These are phyloP conservation scores for Cassiopea xamachana DNA, from an alignment of 30 jellyfish, hydroid and myxozoan genomes.

Conservation along the genomic window DNA sequence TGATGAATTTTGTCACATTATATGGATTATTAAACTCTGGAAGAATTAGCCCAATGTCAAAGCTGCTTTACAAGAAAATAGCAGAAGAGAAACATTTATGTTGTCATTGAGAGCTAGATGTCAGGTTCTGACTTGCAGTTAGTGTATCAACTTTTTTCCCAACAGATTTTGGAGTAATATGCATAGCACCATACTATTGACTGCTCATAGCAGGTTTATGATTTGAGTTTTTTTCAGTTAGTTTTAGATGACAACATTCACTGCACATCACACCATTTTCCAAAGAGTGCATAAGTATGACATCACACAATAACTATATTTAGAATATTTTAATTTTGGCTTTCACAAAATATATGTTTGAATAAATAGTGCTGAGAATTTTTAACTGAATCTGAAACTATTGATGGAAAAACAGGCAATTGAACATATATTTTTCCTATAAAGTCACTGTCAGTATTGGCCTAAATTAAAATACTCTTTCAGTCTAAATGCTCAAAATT, in stretches of 20 bases:
- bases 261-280: background rate
- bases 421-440: too few relatives aligned
- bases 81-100: background rate
- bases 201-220: background rate
- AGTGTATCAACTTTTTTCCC: background rate
- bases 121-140: background rate
- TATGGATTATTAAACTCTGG: background rate
- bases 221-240: background rate
- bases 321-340: too few relatives aligned
- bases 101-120: background rate
- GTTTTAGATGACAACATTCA: background rate
- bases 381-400: too few relatives aligned
- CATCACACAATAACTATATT: background rate
- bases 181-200: background rate
- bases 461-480: too few relatives aligned
- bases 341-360: too few relatives aligned
- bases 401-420: too few relatives aligned
- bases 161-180: background rate
- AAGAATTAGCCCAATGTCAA: background rate
- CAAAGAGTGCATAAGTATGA: background rate
- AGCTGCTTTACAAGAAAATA: background rate
- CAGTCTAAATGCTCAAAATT: too few relatives aligned
- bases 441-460: too few relatives aligned
- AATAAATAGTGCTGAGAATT: too few relatives aligned
- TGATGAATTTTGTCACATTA: background rate